Conservation (phyloP, 2,797 vertebrate species). For the Knipowitschia caucasica region DNA sequence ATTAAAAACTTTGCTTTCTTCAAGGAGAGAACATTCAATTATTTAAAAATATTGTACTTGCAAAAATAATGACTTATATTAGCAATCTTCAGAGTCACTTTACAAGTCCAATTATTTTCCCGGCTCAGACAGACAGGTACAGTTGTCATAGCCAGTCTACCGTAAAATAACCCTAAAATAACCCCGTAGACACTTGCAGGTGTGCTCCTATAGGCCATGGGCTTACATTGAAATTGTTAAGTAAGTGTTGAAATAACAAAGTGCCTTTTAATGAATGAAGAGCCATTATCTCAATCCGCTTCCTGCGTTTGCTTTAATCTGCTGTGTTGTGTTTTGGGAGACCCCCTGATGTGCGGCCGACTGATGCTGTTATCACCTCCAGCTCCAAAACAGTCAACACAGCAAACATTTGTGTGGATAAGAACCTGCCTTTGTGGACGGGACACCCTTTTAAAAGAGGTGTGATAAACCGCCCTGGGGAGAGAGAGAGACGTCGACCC, state of each 20-base stretch:
- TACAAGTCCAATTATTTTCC: no score
- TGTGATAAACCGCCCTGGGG: conserved; percentile 40
- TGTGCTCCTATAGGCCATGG: background rate
- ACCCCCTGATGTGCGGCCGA: conserved; percentile 6
- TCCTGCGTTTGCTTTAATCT: background rate
- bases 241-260: background rate
- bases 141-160: background rate
- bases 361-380: conserved; percentile 21
- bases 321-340: conserved; percentile 7
- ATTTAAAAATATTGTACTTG: no score
- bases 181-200: background rate
- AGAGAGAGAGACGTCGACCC: conserved; percentile 9
- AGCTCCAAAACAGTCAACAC: conserved; percentile 12
- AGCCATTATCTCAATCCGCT: background rate
- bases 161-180: background rate
- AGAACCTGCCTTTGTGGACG: conserved; percentile 16
- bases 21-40: no score
- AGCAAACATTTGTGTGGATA: conserved; percentile 34
- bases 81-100: no score
- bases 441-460: conserved; percentile 33
- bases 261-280: conserved; percentile 2
- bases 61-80: no score
- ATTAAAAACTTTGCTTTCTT: no score
- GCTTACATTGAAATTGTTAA: background rate
- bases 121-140: background rate